A percentile compares a stretch with the other conserved stretches of the same genome.
These are phyloP conservation scores for Vipera latastei DNA, from an alignment of 2,797 vertebrate genomes.

Conservation along the genomic window DNA sequence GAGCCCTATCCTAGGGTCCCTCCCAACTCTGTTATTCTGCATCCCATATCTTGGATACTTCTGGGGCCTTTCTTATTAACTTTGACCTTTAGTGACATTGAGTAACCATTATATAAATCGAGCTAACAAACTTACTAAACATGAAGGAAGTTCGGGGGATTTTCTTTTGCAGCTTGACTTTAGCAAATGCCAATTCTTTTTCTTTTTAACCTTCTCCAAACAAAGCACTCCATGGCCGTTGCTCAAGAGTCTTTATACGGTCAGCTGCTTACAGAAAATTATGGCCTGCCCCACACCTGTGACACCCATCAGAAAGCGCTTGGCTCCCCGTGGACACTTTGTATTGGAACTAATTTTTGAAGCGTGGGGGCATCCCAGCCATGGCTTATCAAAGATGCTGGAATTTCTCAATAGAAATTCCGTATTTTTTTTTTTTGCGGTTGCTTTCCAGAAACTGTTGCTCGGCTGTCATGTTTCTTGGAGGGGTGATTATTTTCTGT, in stretches of 20 bases:
- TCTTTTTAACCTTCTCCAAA: no score
- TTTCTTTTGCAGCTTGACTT: not conserved
- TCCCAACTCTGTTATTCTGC: not conserved
- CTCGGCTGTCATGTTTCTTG: not conserved
- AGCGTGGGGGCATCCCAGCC: not conserved
- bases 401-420: not conserved
- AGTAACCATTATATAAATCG: not conserved
- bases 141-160: not conserved
- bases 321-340: not conserved
- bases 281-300: not conserved
- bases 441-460: not conserved
- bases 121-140: not conserved
- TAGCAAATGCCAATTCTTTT: not conserved
- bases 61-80: not conserved
- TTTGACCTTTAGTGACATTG: not conserved
- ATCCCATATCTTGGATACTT: not conserved
- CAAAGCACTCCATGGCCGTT: no score
- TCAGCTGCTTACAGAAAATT: not conserved
- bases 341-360: not conserved
- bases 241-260: not conserved
- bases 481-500: not conserved
- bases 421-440: not conserved
- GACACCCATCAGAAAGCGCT: no score
- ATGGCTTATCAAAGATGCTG: not conserved
- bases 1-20: not conserved